A percentile compares a stretch with the other conserved stretches of the same genome.
Conservation (phyloP, 2,113 vertebrate genomes). For the Egretta garzetta region DNA sequence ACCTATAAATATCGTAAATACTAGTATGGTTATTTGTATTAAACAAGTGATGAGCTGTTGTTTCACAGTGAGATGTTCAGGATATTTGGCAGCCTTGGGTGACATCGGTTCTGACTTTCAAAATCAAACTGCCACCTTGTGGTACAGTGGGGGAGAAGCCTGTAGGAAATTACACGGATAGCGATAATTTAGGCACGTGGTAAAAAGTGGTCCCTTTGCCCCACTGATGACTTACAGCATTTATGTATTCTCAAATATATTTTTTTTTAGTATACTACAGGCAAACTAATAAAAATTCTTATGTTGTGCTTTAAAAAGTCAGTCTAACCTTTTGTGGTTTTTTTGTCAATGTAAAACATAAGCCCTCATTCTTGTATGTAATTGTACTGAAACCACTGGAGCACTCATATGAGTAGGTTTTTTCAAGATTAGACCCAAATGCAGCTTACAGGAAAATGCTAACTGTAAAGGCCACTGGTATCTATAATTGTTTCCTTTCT, state of each 20-base stretch:
- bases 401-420: neutral
- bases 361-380: neutral
- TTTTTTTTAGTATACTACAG: neutral
- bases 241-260: neutral
- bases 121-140: slow-evolving; percentile 60
- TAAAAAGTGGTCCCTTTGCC: neutral
- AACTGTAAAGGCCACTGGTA: neutral
- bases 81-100: neutral
- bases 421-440: neutral
- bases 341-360: neutral
- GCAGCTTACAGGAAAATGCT: neutral
- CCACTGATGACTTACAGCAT: neutral
- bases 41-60: neutral
- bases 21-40: neutral
- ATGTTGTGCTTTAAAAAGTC: neutral
- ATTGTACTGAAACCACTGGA: neutral
- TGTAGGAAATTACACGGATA: neutral
- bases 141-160: neutral
- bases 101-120: neutral
- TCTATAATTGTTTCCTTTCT: neutral
- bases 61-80: neutral
- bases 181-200: neutral
- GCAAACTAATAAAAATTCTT: neutral
- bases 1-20: neutral
- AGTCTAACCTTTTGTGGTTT: neutral